A percentile compares a stretch with the other conserved stretches of the same genome.
phyloP scores from a whole-genome alignment of 2,888 invertebrate species.

The Panzeria rudis region DNA sequence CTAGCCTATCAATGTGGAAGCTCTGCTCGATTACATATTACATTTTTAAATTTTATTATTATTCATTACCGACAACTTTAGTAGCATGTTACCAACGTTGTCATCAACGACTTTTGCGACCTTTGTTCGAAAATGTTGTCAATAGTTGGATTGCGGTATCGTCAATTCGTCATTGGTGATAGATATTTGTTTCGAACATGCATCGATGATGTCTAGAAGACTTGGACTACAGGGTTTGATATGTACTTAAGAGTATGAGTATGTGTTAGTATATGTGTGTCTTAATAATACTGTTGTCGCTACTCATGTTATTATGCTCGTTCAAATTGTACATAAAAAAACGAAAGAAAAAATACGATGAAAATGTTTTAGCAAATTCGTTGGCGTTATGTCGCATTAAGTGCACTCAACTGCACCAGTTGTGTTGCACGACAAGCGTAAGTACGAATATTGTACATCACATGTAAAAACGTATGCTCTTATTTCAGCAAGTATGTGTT shows the following conservation, averaged over 20 bases:
- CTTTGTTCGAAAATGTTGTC: no score
- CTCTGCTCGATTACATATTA: no score
- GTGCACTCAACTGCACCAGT: constrained; percentile 68
- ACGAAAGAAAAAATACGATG: not conserved
- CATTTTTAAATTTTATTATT: no score
- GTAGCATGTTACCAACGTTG: no score
- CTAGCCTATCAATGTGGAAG: no score
- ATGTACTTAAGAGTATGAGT: constrained; percentile 8
- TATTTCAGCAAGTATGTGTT: constrained; percentile 5
- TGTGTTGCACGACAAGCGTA: constrained; percentile 31
- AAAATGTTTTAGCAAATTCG: constrained; percentile 58
- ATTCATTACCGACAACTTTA: no score
- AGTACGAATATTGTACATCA: constrained; percentile 6
- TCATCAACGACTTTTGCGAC: no score
- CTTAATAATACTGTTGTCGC: constrained; percentile 43
- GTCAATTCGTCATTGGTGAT: no score
- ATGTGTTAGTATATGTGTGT: constrained; percentile 10
- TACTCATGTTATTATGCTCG: constrained; percentile 58
- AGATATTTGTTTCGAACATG: no score
- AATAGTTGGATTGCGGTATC: no score
- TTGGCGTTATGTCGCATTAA: constrained; percentile 68
- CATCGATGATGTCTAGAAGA: no score
- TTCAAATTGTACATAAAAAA: constrained; percentile 31
- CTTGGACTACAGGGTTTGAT: no score
- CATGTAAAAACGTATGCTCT: not conserved